These are phyloP conservation scores for Nephrotoma guestfalica DNA, from an alignment of 2,888 invertebrate species.

Conservation along the genomic window DNA sequence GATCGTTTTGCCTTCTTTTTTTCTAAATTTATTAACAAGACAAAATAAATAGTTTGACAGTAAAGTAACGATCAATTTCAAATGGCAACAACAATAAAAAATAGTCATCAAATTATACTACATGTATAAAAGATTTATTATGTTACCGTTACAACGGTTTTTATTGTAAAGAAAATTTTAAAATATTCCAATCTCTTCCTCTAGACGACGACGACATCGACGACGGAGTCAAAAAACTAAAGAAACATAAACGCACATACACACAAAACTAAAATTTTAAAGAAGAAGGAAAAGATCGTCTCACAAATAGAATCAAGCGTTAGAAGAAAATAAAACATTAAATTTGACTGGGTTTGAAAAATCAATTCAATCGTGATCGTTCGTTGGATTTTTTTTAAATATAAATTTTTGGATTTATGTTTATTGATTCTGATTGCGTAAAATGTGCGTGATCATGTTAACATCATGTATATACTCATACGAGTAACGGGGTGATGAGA, in stretches of 20 bases:
- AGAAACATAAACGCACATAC: neutral
- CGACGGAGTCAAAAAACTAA: neutral
- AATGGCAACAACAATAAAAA: neutral
- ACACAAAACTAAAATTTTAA: neutral
- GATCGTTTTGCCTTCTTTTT: neutral
- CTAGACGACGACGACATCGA: neutral
- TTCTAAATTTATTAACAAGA: neutral
- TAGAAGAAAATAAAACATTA: neutral
- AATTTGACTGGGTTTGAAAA: neutral
- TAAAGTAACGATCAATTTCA: neutral
- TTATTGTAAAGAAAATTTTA: constrained; percentile 1
- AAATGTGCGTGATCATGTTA: neutral
- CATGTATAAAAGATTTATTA: neutral
- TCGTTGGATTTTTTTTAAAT: neutral
- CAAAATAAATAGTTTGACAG: neutral
- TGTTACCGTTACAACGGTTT: constrained; percentile 4
- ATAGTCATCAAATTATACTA: neutral
- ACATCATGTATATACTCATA: neutral
- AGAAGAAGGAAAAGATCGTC: neutral
- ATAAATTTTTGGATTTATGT: neutral
- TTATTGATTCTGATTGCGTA: neutral
- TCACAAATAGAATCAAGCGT: neutral
- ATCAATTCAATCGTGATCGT: neutral
- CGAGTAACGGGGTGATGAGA: neutral
- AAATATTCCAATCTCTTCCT: neutral